phyloP scores from a whole-genome alignment of 2,113 vertebrate species.

The Promerops cafer region DNA sequence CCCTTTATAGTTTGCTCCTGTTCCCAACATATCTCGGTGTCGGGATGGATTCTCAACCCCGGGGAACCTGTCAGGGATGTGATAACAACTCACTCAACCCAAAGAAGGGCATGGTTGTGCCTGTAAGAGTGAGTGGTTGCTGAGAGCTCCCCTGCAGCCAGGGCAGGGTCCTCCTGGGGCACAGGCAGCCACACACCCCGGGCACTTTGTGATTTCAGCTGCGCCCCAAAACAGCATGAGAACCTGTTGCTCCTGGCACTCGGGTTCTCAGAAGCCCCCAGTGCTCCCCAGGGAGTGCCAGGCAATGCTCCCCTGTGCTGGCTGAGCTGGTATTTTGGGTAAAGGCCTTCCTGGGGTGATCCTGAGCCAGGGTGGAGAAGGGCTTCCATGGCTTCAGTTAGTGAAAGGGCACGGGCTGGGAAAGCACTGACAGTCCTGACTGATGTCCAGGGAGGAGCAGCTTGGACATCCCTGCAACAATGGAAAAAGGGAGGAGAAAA shows the following conservation, averaged over 20 bases:
- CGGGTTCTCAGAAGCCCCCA: rapidly evolving
- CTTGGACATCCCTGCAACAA: not conserved
- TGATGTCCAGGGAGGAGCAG: not conserved
- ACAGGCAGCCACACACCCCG: rapidly evolving
- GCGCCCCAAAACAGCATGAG: not conserved
- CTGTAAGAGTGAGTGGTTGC: not conserved
- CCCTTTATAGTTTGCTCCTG: not conserved
- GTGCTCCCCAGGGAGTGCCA: not conserved
- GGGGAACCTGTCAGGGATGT: conserved; percentile 20
- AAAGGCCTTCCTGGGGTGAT: not conserved
- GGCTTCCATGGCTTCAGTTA: not conserved
- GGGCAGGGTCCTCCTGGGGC: not conserved
- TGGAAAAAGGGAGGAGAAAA: not conserved
- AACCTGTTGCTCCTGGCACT: not conserved
- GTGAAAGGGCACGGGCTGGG: not conserved
- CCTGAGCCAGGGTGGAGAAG: not conserved
- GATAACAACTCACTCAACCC: conserved; percentile 30
- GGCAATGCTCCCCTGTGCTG: not conserved
- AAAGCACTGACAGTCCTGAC: not conserved
- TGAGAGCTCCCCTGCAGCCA: not conserved
- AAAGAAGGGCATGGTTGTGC: conserved; percentile 11
- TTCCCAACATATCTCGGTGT: conserved; percentile 2
- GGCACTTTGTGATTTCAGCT: not conserved
- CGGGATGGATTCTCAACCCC: conserved; percentile 16
- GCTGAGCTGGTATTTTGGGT: not conserved